Percentiles rank a stretch among this genome's conserved stretches.
Conservation (phyloP, 2,888 invertebrate species). For the Xestoiulus laeticollis region DNA sequence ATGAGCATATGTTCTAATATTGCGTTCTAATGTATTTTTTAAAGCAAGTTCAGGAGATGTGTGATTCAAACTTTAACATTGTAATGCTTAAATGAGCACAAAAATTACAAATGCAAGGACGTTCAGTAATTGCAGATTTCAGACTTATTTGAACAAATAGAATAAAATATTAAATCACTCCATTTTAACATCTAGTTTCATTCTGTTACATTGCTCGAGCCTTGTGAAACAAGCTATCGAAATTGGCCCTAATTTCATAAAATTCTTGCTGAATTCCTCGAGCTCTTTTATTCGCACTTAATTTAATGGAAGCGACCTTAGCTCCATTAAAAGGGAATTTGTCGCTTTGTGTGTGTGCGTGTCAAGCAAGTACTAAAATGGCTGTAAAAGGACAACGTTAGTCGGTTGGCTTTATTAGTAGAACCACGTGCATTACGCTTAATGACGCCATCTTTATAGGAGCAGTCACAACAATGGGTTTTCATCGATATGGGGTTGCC, state of each 20-base stretch:
- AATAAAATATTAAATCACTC: neutral
- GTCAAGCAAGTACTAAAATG: neutral
- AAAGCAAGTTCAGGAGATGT: no score
- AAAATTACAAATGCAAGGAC: neutral
- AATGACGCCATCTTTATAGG: neutral
- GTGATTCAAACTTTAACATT: no score
- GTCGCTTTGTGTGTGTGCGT: neutral
- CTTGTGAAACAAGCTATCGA: no score
- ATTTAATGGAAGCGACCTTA: neutral
- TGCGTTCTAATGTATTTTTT: no score
- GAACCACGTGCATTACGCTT: neutral
- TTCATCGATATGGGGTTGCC: neutral
- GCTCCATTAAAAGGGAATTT: conserved; percentile 28
- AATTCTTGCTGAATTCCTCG: neutral
- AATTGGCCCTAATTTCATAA: neutral
- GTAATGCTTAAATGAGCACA: neutral
- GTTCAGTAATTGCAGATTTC: neutral
- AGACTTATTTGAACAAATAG: neutral
- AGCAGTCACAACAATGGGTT: neutral
- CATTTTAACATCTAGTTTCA: neutral
- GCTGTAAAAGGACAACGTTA: neutral
- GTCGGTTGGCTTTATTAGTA: neutral
- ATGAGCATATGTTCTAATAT: no score
- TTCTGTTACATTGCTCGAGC: neutral
- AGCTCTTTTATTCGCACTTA: neutral